These are phyloP conservation scores for Paramormyrops hopkinsi DNA, from an alignment of 2,797 vertebrate species.

Conservation along the genomic window DNA sequence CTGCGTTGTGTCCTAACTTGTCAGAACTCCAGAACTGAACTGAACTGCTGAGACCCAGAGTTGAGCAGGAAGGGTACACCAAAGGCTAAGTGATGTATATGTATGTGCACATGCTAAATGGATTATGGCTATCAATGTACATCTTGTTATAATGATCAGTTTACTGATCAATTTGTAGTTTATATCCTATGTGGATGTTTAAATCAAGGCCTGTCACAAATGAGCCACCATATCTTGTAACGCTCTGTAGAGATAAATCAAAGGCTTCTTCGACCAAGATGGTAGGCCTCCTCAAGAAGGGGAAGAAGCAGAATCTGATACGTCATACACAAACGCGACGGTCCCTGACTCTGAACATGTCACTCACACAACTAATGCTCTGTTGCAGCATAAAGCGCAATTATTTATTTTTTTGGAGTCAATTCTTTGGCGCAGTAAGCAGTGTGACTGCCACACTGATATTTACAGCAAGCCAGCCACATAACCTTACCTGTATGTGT, in stretches of 20 bases:
- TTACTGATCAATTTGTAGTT: neutral
- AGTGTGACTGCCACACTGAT: neutral
- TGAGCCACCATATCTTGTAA: neutral
- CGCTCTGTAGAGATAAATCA: neutral
- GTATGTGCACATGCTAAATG: neutral
- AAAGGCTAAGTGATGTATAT: neutral
- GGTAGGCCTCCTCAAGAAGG: neutral
- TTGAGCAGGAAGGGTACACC: neutral
- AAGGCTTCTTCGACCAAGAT: neutral
- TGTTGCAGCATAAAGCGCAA: neutral
- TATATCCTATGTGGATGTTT: neutral
- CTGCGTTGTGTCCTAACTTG: neutral
- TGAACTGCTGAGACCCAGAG: neutral
- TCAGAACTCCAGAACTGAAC: neutral
- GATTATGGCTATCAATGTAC: neutral
- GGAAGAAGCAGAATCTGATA: neutral
- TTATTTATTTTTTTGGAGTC: neutral
- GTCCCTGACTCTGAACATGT: neutral
- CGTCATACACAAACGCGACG: neutral
- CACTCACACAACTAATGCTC: neutral
- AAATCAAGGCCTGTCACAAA: neutral
- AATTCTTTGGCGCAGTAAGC: neutral
- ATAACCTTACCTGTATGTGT: neutral
- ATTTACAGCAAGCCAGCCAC: neutral
- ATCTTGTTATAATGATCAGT: neutral